Evolutionary conservation across 1,140 invertebrate species (phyloP).

Genomic region (Microplitis mediator): DNA sequence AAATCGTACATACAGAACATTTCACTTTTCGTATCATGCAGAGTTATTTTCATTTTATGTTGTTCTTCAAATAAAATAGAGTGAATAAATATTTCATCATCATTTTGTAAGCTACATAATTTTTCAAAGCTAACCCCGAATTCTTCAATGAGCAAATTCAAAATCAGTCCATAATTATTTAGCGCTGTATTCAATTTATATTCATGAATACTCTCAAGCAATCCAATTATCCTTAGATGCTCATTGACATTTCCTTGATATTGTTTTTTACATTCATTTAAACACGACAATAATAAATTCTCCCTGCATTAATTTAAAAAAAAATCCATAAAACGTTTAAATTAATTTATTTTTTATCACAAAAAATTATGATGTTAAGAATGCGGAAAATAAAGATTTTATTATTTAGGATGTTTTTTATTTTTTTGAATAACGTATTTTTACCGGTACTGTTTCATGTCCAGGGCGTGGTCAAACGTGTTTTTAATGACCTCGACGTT

Average conservation of each 20-base stretch:
- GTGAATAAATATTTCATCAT: conserved; percentile 37
- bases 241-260: conserved; percentile 36
- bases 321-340: neutral
- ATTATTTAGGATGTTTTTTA: neutral
- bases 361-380: neutral
- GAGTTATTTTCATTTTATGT: conserved; percentile 29
- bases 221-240: conserved; percentile 44
- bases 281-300: conserved; percentile 44
- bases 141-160: conserved; percentile 27
- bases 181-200: conserved; percentile 24
- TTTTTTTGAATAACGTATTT: neutral
- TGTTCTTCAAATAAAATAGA: conserved; percentile 31
- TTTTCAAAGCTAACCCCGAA: conserved; percentile 1
- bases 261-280: conserved; percentile 44
- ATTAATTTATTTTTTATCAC: neutral
- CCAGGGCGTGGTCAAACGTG: conserved; percentile 51
- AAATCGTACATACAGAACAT: conserved; percentile 39
- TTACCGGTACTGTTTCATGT: conserved; percentile 53
- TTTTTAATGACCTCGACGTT: conserved; percentile 42
- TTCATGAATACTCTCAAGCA: conserved; percentile 37
- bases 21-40: conserved; percentile 33
- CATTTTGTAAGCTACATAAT: conserved; percentile 26
- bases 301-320: neutral
- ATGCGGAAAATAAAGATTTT: neutral
- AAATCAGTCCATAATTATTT: conserved; percentile 26